These are phyloP conservation scores for Scaptomyza montana DNA, from an alignment of 1,140 invertebrate species.

Conservation along the genomic window DNA sequence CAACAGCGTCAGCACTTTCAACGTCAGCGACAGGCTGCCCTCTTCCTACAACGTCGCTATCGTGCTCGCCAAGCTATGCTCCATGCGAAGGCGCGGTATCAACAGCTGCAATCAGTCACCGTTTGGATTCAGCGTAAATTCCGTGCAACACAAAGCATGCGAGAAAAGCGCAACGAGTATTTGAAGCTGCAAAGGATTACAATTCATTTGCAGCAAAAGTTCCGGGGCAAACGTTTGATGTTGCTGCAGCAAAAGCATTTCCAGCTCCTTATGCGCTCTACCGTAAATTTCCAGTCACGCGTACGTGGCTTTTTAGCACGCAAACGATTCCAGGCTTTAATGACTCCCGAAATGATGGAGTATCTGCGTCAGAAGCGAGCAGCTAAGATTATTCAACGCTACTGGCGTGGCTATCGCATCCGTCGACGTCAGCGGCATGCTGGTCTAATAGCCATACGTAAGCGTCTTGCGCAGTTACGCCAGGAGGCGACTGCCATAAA, in stretches of 20 bases:
- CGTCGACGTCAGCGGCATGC: slow-evolving; percentile 76
- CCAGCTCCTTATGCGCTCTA: slow-evolving; percentile 34
- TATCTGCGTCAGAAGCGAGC: slow-evolving; percentile 84
- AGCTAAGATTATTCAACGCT: slow-evolving; percentile 87
- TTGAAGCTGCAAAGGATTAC: slow-evolving; percentile 64
- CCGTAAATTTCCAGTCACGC: slow-evolving; percentile 83
- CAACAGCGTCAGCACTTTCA: slow-evolving; percentile 74
- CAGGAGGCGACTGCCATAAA: slow-evolving; percentile 84
- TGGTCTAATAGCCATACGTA: slow-evolving; percentile 84
- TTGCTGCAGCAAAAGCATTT: slow-evolving; percentile 52
- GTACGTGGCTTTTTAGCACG: slow-evolving; percentile 85
- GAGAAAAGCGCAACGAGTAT: slow-evolving; percentile 71
- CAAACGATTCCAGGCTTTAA: slow-evolving; percentile 81
- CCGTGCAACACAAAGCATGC: slow-evolving; percentile 79
- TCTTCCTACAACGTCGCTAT: slow-evolving; percentile 85
- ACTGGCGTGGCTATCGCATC: slow-evolving; percentile 87
- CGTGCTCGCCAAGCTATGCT: slow-evolving; percentile 79
- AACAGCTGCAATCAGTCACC: slow-evolving; percentile 55
- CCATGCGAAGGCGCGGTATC: slow-evolving; percentile 68
- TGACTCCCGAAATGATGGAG: slow-evolving; percentile 84
- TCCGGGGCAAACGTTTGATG: slow-evolving; percentile 83
- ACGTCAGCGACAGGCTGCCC: slow-evolving; percentile 71
- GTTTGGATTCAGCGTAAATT: slow-evolving; percentile 83
- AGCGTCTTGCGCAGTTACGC: slow-evolving; percentile 84
- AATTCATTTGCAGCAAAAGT: slow-evolving; percentile 84